A percentile compares a stretch with the other conserved stretches of the same genome.
Evolutionary conservation across 2,113 vertebrate genomes (phyloP).

Genomic region (Taurulus bubalis): DNA sequence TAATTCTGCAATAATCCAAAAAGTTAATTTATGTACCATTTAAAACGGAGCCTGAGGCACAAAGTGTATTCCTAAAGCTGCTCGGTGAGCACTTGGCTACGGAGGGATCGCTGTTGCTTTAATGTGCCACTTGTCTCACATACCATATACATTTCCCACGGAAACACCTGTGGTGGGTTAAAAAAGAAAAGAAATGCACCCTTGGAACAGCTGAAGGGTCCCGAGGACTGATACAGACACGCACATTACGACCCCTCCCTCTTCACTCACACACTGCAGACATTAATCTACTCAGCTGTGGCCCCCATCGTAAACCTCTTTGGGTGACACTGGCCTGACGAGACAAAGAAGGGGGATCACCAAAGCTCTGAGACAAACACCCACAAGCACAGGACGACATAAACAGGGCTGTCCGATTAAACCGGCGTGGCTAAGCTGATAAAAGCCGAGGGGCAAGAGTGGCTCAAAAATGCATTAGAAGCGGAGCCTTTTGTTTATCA

Average conservation of each 20-base stretch:
- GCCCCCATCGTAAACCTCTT: slow-evolving; percentile 72
- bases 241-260: slow-evolving; percentile 24
- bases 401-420: slow-evolving; percentile 70
- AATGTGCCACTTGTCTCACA: slow-evolving; percentile 51
- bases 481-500: slow-evolving; percentile 79
- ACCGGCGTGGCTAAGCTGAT: slow-evolving; percentile 77
- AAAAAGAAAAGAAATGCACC: slow-evolving; percentile 47
- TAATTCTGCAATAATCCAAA: slow-evolving; percentile 2
- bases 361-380: slow-evolving; percentile 68
- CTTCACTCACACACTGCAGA: slow-evolving; percentile 47
- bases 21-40: slow-evolving; percentile 25
- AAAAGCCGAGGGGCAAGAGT: slow-evolving; percentile 65
- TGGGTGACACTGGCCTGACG: slow-evolving; percentile 69
- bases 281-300: slow-evolving; percentile 77
- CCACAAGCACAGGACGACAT: slow-evolving; percentile 51
- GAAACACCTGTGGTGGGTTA: slow-evolving; percentile 61
- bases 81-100: background rate
- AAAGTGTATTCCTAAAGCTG: slow-evolving; percentile 22
- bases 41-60: slow-evolving; percentile 16
- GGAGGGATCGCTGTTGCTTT: slow-evolving; percentile 11
- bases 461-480: slow-evolving; percentile 69
- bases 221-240: slow-evolving; percentile 19
- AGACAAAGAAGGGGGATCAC: slow-evolving; percentile 69
- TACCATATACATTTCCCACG: slow-evolving; percentile 60
- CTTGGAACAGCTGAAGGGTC: slow-evolving; percentile 77